These are phyloP conservation scores for Drosophila micromelanica DNA, from an alignment of 1,140 invertebrate genomes.

Conservation along the genomic window DNA sequence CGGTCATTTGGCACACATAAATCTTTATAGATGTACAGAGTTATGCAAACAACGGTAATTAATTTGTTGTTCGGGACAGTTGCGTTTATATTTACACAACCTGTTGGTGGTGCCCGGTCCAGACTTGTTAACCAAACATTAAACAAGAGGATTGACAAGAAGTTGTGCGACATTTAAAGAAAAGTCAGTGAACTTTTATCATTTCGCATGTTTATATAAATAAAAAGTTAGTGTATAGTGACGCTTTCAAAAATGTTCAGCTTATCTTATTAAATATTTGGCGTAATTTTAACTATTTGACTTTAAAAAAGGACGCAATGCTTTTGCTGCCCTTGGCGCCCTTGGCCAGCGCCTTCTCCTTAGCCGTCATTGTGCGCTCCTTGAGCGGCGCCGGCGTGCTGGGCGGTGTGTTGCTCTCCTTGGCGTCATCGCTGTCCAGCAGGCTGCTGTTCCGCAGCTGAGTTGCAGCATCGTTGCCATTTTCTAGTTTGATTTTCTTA, in stretches of 20 bases:
- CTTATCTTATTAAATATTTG: background rate
- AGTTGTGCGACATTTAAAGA: slow-evolving; percentile 21
- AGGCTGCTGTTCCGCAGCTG: slow-evolving; percentile 59
- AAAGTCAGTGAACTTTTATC: slow-evolving; percentile 34
- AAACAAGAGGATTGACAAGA: slow-evolving; percentile 44
- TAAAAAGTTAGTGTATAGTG: background rate
- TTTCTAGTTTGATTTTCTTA: slow-evolving; percentile 71
- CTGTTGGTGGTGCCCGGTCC: slow-evolving; percentile 13
- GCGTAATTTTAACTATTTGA: slow-evolving; percentile 38
- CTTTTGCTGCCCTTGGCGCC: slow-evolving; percentile 90
- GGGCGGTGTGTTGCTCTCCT: slow-evolving; percentile 36
- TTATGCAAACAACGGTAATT: slow-evolving; percentile 53
- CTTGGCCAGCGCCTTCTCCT: slow-evolving; percentile 90
- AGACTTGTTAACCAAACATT: slow-evolving; percentile 67
- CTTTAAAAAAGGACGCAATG: slow-evolving; percentile 90
- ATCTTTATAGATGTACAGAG: slow-evolving; percentile 14
- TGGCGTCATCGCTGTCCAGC: slow-evolving; percentile 56
- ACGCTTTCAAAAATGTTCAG: background rate
- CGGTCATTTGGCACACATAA: background rate
- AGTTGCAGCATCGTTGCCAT: slow-evolving; percentile 25
- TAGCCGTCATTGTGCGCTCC: slow-evolving; percentile 85
- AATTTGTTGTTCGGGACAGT: slow-evolving; percentile 46
- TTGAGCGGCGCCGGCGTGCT: slow-evolving; percentile 82
- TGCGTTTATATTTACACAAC: slow-evolving; percentile 42
- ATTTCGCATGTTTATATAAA: background rate